A percentile compares a stretch with the other conserved stretches of the same genome.
Evolutionary conservation across 2,797 vertebrate genomes (phyloP).

Genomic region (Denticeps clupeoides): DNA sequence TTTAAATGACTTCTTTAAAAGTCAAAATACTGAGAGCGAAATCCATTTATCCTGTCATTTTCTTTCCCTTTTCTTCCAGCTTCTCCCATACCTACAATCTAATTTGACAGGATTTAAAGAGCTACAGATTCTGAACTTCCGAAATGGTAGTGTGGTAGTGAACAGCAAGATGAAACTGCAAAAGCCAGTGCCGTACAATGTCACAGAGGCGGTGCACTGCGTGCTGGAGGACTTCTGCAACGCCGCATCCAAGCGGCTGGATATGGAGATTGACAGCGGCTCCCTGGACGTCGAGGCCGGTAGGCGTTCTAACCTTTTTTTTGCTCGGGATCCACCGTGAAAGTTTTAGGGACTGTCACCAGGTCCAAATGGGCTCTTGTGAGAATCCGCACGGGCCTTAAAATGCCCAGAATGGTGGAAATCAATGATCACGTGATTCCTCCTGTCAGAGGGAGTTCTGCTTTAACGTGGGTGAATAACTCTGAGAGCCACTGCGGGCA

Average conservation of each 20-base stretch:
- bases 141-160: constrained; percentile 84
- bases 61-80: constrained; percentile 51
- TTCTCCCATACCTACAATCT: constrained; percentile 81
- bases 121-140: constrained; percentile 88
- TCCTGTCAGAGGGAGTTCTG: no score
- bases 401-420: no score
- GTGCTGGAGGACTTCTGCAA: constrained; percentile 78
- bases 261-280: constrained; percentile 80
- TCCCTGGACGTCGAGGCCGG: constrained; percentile 81
- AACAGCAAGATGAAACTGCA: constrained; percentile 86
- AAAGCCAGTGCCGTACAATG: constrained; percentile 74
- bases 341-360: no score
- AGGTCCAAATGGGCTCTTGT: no score
- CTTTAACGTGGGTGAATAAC: no score
- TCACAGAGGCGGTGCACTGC: constrained; percentile 73
- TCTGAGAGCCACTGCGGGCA: no score
- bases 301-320: no score
- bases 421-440: no score
- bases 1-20: no score
- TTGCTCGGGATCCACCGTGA: no score
- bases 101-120: constrained; percentile 89
- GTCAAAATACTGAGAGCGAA: no score
- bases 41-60: background rate
- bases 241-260: constrained; percentile 63
- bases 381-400: no score